Percentiles rank a stretch among this genome's conserved stretches.
These are phyloP conservation scores for Onychomys arenicola DNA, from an alignment of 2,797 vertebrate species.

Conservation along the genomic window DNA sequence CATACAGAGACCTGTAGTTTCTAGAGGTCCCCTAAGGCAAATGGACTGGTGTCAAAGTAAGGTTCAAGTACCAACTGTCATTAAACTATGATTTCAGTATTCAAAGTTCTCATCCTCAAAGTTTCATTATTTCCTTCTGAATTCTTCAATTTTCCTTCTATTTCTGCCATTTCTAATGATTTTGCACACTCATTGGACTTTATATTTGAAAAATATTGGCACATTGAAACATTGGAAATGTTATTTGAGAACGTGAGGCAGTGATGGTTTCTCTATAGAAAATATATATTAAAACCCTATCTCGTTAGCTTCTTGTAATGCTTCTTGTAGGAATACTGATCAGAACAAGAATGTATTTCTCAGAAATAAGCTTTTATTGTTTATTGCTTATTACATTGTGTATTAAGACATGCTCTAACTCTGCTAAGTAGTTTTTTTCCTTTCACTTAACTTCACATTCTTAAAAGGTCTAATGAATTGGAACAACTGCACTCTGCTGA, in stretches of 20 bases:
- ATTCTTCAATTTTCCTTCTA: not conserved
- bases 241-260: not conserved
- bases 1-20: not conserved
- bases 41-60: not conserved
- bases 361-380: conserved; percentile 51
- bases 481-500: conserved; percentile 68
- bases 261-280: not conserved
- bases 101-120: not conserved
- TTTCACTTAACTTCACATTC: conserved; percentile 74
- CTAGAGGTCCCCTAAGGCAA: not conserved
- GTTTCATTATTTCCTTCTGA: not conserved
- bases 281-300: conserved; percentile 31
- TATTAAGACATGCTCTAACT: conserved; percentile 62
- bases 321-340: not conserved
- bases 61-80: not conserved
- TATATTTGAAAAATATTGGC: not conserved
- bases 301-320: not conserved
- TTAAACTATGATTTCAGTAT: not conserved
- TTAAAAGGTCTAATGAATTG: conserved; percentile 69
- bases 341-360: conserved; percentile 22
- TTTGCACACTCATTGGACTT: not conserved
- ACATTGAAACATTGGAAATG: not conserved
- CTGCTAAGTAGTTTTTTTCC: conserved; percentile 59
- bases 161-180: not conserved
- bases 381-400: conserved; percentile 72